Percentiles rank a stretch among this genome's conserved stretches.
Conservation (phyloP, 2,797 vertebrate species). For the Amazona finschi region DNA sequence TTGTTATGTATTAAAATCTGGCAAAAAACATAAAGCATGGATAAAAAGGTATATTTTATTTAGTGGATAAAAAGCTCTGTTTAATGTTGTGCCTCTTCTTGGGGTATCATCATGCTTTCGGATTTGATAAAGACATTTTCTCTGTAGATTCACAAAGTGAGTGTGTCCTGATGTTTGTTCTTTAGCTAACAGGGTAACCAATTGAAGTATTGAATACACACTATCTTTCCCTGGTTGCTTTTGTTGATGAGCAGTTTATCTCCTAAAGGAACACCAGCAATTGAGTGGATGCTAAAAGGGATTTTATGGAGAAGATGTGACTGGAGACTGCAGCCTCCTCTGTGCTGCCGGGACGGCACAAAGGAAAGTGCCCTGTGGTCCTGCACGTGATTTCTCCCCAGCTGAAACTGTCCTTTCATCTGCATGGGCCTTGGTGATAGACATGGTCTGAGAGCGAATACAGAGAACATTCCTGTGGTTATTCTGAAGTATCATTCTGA, state of each 20-base stretch:
- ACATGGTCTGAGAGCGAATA: neutral
- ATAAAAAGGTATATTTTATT: neutral
- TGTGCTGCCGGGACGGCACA: rapidly evolving
- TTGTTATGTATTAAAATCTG: neutral
- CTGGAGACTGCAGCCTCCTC: neutral
- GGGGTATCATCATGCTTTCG: neutral
- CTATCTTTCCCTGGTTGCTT: neutral
- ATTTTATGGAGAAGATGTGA: neutral
- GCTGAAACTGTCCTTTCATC: neutral
- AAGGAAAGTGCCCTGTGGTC: neutral
- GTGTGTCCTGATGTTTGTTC: neutral
- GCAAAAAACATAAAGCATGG: neutral
- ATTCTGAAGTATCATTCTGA: neutral
- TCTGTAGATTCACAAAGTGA: neutral
- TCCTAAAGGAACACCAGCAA: neutral
- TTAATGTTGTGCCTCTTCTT: neutral
- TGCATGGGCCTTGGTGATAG: neutral
- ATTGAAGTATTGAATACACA: rapidly evolving
- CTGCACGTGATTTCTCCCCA: neutral
- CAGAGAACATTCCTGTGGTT: neutral
- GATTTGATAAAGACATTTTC: neutral
- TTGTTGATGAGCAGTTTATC: neutral
- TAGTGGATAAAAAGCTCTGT: neutral
- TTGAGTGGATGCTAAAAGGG: neutral
- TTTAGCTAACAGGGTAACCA: neutral